Percentiles rank a stretch among this genome's conserved stretches.
Evolutionary conservation across 2,113 vertebrate species (phyloP).

Genomic region (Lutjanus erythropterus): DNA sequence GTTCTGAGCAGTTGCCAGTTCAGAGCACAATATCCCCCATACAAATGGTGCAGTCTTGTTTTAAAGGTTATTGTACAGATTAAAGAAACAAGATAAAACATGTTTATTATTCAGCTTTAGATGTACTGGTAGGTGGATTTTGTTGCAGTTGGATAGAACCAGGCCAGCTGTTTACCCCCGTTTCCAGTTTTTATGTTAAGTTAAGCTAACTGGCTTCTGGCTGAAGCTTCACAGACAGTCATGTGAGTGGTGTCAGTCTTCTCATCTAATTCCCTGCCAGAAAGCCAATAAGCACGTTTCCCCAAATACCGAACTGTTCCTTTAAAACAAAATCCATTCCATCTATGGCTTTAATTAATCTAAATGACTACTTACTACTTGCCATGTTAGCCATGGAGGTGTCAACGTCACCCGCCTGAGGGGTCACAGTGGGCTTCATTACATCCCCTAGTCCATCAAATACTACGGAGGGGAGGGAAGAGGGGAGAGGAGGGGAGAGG

Average conservation of each 20-base stretch:
- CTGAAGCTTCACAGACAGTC: neutral
- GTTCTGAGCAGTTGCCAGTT: too few species aligned
- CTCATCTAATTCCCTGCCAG: neutral
- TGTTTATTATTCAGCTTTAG: neutral
- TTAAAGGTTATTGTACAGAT: too few species aligned
- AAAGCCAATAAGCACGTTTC: neutral
- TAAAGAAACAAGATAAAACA: too few species aligned
- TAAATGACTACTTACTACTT: slow-evolving; percentile 91
- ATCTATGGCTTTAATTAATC: slow-evolving; percentile 9
- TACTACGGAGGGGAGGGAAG: slow-evolving; percentile 79
- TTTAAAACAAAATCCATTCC: neutral
- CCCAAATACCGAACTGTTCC: neutral
- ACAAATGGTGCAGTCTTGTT: too few species aligned
- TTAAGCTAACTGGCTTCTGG: too few species aligned
- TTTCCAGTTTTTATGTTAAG: too few species aligned
- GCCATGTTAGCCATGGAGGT: slow-evolving; percentile 97
- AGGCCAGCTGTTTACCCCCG: too few species aligned
- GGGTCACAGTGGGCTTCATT: slow-evolving; percentile 95
- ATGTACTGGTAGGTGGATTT: neutral
- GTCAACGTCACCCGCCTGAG: slow-evolving; percentile 93
- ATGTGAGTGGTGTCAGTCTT: neutral
- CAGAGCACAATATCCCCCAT: too few species aligned
- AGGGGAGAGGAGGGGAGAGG: slow-evolving; percentile 44
- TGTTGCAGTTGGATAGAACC: neutral
- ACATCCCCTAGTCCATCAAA: slow-evolving; percentile 98